Percentiles rank a stretch among this genome's conserved stretches.
Conservation (phyloP, 2,113 vertebrate species). For the Sylvilagus bachmani region DNA sequence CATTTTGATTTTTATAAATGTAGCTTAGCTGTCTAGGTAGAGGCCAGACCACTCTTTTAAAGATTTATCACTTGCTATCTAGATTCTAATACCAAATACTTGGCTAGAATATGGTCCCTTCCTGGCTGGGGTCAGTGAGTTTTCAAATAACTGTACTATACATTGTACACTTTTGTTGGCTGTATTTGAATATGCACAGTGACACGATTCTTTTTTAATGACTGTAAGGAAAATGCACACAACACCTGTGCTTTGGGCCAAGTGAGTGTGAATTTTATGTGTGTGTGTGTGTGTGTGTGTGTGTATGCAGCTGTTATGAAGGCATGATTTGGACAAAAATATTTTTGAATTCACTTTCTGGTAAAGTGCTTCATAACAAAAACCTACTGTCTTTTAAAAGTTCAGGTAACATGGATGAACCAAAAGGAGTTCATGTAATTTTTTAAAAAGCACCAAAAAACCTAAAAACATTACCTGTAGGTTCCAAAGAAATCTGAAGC, state of each 20-base stretch:
- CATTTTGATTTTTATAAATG: slow-evolving; percentile 19
- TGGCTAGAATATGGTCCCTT: background rate
- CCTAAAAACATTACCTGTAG: slow-evolving; percentile 45
- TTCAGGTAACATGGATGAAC: slow-evolving; percentile 28
- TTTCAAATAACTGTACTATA: background rate
- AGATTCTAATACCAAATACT: background rate
- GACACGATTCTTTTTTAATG: slow-evolving; percentile 5
- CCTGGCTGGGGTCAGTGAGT: background rate
- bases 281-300: background rate
- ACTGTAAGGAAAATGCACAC: background rate
- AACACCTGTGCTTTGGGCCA: background rate
- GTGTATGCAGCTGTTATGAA: background rate
- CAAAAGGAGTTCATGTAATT: background rate
- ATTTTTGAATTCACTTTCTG: background rate
- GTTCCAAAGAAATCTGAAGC: slow-evolving; percentile 7
- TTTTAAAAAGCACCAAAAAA: background rate
- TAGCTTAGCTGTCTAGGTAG: background rate
- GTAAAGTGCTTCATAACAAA: background rate
- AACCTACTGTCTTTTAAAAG: slow-evolving; percentile 44
- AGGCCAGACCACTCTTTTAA: background rate
- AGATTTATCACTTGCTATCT: background rate
- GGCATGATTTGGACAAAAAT: slow-evolving; percentile 23
- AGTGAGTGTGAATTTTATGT: background rate
- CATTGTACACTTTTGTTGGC: background rate
- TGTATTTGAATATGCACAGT: background rate